Evolutionary conservation across 2,797 vertebrate species (phyloP).

Genomic region (Typhlichthys eigenmanni): DNA sequence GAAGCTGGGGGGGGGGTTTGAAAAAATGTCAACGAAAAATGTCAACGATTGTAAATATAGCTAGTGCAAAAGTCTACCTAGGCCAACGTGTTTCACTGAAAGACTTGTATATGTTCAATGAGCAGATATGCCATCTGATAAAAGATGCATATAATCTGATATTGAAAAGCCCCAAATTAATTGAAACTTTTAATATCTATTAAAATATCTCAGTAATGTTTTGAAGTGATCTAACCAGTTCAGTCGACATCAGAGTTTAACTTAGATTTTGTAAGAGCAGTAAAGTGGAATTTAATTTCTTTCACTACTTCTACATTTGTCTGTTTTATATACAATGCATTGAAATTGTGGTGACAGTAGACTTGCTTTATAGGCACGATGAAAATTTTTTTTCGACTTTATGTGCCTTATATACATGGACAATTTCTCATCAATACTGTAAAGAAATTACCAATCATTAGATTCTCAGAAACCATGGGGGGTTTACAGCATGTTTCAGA

Average conservation of each 20-base stretch:
- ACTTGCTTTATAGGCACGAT: no score
- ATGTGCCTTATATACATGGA: slow-evolving; percentile 3
- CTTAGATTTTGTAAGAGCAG: slow-evolving; percentile 39
- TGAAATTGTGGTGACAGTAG: slow-evolving; percentile 2
- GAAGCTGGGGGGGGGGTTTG: no score
- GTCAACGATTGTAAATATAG: no score
- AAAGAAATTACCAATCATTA: neutral
- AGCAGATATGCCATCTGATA: no score
- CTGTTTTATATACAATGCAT: neutral
- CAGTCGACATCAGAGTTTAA: slow-evolving; percentile 20
- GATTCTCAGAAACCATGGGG: neutral
- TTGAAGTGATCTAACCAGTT: slow-evolving; percentile 22
- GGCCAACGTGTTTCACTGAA: no score
- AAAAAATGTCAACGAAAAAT: no score
- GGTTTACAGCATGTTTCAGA: slow-evolving; percentile 10
- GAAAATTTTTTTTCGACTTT: no score
- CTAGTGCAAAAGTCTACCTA: no score
- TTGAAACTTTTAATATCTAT: no score
- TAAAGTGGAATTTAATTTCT: slow-evolving; percentile 40
- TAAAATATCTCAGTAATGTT: neutral
- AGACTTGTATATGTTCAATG: no score
- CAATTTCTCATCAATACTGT: neutral
- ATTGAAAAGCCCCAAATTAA: neutral
- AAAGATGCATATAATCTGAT: no score
- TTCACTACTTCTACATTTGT: slow-evolving; percentile 9